Evolutionary conservation across 2,113 vertebrate genomes (phyloP), one percentile per base, ranked within the genome.

Genomic region (Athene cunicularia): DNA sequence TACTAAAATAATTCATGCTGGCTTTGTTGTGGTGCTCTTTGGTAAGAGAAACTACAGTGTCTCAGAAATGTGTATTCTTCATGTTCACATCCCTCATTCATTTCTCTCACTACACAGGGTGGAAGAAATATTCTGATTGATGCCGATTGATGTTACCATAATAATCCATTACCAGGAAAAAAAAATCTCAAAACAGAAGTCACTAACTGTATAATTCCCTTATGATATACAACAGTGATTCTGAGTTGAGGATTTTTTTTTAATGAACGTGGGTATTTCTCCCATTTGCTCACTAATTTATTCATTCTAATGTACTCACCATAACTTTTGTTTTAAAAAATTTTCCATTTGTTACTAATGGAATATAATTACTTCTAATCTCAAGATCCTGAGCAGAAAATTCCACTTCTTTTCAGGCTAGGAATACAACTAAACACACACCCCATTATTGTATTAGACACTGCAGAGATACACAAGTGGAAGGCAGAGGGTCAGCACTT

Each of bases 271-370:
- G 8, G 56, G 21, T 80, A 56, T 74, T 93, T 70, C 58, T 60
- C 71, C 77, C 82, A 83, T 80, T 88, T 94, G 75, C 72, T 91
- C 45, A 67, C 63, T 91, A 77, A 93, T 43, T 73, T 60, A 80
- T 68, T 80, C 39, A 56, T 35, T 87, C 63, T 55, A 21, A 72
- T 33, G 26, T 45, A 77, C 58, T 70, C 50, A 37, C 62, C 75
- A 17, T 20, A 91, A 91, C 8, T 6, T 60, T 80, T 37, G 35
- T 39, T 35, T 49, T 11, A 24, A 17, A 5, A 80, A 26, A 30
- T 76, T 74, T 58, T 53, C 56, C 35, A 86, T 91, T 92, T 92
- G 80, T 73, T 77, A 17, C 67, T 82, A 88, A 75, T 14, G 59
- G 63, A 81, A 74, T 39, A 26, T 10, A 74, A 58, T 53, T 4